Base-by-base conservation (phyloP, 2,888 invertebrate genomes). In the Protonemura montana region DNA sequence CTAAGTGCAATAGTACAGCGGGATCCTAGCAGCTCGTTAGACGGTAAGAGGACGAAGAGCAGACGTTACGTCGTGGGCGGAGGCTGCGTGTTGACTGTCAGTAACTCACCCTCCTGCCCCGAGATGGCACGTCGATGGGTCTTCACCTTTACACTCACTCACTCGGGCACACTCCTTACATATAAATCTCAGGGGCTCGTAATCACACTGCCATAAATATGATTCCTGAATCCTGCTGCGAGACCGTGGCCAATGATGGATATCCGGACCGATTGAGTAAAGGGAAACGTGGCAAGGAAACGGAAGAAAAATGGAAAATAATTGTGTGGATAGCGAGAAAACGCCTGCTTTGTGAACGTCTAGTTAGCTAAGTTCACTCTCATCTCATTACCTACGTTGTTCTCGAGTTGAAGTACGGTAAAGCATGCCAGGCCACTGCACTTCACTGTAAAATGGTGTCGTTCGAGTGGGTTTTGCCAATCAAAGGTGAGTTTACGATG, bases 131-230 rank as follows among this genome's bases (percentile, higher is more conserved):
- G 84, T 80, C 78, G 76, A 84, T 86, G 77, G 86, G 85, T 85
- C 87, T 88, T 88, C 88, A 88, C 87, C 87, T 87, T 85, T 76
- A 76, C 87, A 83, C 85, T 26, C 76, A 82, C 41, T 82, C 87
- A 41, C 77, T 78, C 26, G 86, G 76, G 86, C 86, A 76, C 59
- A 59, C 59, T 21, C 59, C 59, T 59, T 59, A 21, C 59, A 59
- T 2, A 86, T 87, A 88, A 88, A 88, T 88, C 88, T 87, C 86
- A 35, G 78, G 59, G 87, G 87, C 88, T 87, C 87, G 87, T 88
- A 88, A 88, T 88, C 88, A 88, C 88, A 88, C 87, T 85, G 83
- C 87, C 88, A 88, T 88, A 87, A 88, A 88, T 87, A 87, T 88
- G 88, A 87, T 85, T 88, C 88, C 87, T 86, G 82, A 21, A 27